A percentile compares a stretch with the other conserved stretches of the same genome.
These are phyloP conservation scores for Acanthococcus lagerstroemiae DNA, from an alignment of 2,888 invertebrate species.

Conservation along the genomic window DNA sequence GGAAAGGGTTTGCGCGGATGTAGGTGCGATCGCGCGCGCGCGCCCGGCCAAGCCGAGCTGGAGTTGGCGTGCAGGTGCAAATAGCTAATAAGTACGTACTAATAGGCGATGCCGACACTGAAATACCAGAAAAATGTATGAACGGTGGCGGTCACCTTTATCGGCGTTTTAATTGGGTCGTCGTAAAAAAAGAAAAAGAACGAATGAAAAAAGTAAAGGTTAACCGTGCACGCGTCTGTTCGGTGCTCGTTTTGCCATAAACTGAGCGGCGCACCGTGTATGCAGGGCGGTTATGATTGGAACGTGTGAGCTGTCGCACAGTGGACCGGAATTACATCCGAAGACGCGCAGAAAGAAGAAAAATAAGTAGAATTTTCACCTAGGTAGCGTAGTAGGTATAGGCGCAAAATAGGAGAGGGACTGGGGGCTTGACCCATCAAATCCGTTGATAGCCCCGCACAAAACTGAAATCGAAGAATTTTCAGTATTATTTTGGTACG, in stretches of 20 bases:
- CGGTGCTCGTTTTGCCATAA: too few relatives aligned
- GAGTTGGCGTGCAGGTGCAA: slow-evolving; percentile 21
- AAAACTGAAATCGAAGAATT: too few relatives aligned
- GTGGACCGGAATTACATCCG: neutral
- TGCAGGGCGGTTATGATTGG: neutral
- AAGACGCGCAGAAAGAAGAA: too few relatives aligned
- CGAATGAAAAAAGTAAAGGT: neutral
- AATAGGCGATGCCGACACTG: slow-evolving; percentile 20
- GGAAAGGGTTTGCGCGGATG: slow-evolving; percentile 4
- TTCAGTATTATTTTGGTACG: too few relatives aligned
- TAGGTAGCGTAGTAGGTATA: too few relatives aligned
- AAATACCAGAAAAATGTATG: slow-evolving; percentile 8
- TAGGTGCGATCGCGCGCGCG: too few relatives aligned
- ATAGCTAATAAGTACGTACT: slow-evolving; percentile 14
- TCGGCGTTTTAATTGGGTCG: neutral
- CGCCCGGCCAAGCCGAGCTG: too few relatives aligned
- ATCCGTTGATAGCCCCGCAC: too few relatives aligned
- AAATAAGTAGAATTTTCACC: too few relatives aligned
- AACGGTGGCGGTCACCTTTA: neutral
- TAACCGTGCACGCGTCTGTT: neutral
- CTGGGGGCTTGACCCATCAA: too few relatives aligned
- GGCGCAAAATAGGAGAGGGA: too few relatives aligned
- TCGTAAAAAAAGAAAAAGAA: neutral
- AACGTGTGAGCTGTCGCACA: neutral
- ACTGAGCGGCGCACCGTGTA: too few relatives aligned